Percentiles rank a stretch among this genome's conserved stretches.
These are phyloP conservation scores for Cheirogaleus major DNA, from an alignment of 2,797 vertebrate genomes.

Conservation along the genomic window DNA sequence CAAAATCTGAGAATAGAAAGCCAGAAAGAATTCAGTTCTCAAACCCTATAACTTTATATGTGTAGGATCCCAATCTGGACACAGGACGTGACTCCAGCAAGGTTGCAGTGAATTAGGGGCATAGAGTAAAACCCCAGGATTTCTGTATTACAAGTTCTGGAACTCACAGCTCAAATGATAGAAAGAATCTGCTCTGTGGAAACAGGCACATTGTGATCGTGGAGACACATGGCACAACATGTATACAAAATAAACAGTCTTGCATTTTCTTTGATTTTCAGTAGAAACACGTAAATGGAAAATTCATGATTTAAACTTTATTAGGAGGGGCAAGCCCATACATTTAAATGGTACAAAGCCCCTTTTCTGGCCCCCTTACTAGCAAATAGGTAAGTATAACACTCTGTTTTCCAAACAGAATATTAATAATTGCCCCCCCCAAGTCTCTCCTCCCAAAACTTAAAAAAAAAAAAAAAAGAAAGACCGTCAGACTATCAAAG, in stretches of 20 bases:
- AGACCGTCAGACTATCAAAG: conserved; percentile 82
- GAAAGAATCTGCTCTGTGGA: neutral
- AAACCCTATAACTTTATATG: neutral
- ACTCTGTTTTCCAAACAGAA: conserved; percentile 14
- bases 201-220: neutral
- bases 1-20: neutral
- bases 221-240: neutral
- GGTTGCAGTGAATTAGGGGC: neutral
- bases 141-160: neutral
- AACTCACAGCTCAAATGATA: neutral
- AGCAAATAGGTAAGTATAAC: neutral
- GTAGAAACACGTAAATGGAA: conserved; percentile 17
- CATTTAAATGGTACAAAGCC: neutral
- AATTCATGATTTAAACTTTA: neutral
- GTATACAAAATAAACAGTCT: neutral
- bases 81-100: neutral
- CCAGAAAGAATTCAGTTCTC: neutral
- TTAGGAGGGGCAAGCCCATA: neutral
- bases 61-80: neutral
- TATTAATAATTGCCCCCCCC: conserved; percentile 70
- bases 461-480: conserved; percentile 68
- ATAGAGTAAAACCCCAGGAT: neutral
- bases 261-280: neutral
- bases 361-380: neutral
- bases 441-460: conserved; percentile 51